Base-by-base conservation (phyloP, 2,113 vertebrate genomes). In the Malaclemys terrapin region DNA sequence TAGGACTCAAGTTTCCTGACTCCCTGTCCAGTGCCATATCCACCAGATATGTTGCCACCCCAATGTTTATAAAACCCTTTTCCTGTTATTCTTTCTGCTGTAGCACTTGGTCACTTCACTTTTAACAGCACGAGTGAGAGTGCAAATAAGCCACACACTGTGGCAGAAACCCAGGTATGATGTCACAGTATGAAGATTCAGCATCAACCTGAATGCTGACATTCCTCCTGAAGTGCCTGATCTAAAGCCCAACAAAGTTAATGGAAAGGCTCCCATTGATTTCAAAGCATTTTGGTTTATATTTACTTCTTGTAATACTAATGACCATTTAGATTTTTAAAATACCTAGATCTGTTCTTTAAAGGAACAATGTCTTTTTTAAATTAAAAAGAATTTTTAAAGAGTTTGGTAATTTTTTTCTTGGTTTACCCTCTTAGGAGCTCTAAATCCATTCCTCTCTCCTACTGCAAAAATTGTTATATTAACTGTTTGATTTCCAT, bases 271-370 rank as follows among this genome's bases (percentile, higher is more conserved):
- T 89, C 78, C 79, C 91, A 65, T 95, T 93, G 91, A 38, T 49
- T 91, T 94, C 89, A 81, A 87, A 94, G 50, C 80, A 79, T 59
- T 87, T 89, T 56, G 85, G 82, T 56, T 42, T 85, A 0, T 80
- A 25, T 65, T 9, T 85, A 93, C 91, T 93, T 94, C 89, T 96
- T 94, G 88, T 80, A 96, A 93, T 87, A 87, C 93, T 94, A 90
- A 85, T 94, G 95, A 80, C 62, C 80, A 90, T 93, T 93, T 89
- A 87, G 89, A 89, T 31, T 89, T 62, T 90, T 91, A 83, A 83
- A 82, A 88, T 78, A 31, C 35, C 87, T 89, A 76, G 27, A 69
- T 82, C 47, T 95, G 50, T 81, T 91, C 16, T 59, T 93, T 90
- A 90, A 89, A 93, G 17, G 47, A 91, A 87, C 54, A 52, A 90